These are phyloP conservation scores for Sinopyrophorus schimmeli DNA, from an alignment of 2,888 invertebrate genomes.

Conservation along the genomic window DNA sequence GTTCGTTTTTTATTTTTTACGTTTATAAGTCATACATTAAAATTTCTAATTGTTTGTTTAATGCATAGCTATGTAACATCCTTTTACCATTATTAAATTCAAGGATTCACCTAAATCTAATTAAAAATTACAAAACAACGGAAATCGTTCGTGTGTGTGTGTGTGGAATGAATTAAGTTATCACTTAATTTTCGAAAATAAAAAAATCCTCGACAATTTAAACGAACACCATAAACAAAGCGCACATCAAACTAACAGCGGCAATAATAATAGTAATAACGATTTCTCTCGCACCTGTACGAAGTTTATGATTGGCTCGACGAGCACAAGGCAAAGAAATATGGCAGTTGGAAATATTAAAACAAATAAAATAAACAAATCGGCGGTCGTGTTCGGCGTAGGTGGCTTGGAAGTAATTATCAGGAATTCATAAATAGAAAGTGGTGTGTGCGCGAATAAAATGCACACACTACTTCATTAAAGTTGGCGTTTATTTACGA, in stretches of 20 bases:
- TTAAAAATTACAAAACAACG: slow-evolving; percentile 1
- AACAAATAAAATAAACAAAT: slow-evolving; percentile 30
- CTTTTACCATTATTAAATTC: background rate
- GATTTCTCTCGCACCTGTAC: slow-evolving; percentile 46
- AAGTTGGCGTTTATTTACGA: slow-evolving; percentile 23
- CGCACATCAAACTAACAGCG: too few relatives aligned
- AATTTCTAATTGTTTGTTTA: too few relatives aligned
- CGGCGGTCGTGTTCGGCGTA: slow-evolving; percentile 42
- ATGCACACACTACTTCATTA: slow-evolving; percentile 29
- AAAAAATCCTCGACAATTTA: too few relatives aligned
- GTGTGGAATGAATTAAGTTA: too few relatives aligned
- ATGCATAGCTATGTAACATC: too few relatives aligned
- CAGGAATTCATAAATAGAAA: slow-evolving; percentile 50
- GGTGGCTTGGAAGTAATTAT: slow-evolving; percentile 49
- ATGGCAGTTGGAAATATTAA: slow-evolving; percentile 31
- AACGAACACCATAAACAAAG: too few relatives aligned
- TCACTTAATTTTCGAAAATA: too few relatives aligned
- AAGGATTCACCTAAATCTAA: slow-evolving; percentile 2
- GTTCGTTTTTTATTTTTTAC: too few relatives aligned
- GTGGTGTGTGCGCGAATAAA: slow-evolving; percentile 39
- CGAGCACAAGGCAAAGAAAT: slow-evolving; percentile 38
- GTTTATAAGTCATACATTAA: too few relatives aligned
- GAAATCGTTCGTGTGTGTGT: too few relatives aligned
- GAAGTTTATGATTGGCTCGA: slow-evolving; percentile 43
- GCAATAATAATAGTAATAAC: slow-evolving; percentile 37